Evolutionary conservation across 2,113 vertebrate genomes (phyloP).

Genomic region (Leuciscus idus): DNA sequence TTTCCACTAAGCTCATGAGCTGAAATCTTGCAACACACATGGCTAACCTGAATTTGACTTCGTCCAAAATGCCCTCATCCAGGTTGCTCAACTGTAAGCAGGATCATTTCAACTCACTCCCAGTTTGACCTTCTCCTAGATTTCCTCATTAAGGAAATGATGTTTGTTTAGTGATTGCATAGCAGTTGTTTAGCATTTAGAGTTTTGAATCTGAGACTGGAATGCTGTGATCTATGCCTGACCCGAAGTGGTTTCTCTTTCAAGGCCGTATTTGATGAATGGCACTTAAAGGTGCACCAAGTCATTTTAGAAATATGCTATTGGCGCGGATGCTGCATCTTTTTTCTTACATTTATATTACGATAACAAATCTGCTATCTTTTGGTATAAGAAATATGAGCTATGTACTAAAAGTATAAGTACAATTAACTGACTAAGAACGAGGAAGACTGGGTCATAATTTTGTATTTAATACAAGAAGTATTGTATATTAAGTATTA

Average conservation of each 20-base stretch:
- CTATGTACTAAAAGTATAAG: background rate
- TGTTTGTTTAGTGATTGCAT: constrained; percentile 63
- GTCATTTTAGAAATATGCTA: background rate
- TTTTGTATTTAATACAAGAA: background rate
- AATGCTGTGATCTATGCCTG: background rate
- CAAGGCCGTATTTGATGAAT: background rate
- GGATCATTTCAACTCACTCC: constrained; percentile 53
- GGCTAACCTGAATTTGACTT: constrained; percentile 49
- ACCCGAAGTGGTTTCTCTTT: background rate
- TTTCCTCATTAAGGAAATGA: constrained; percentile 57
- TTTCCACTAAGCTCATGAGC: background rate
- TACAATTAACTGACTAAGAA: background rate
- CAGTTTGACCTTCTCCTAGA: constrained; percentile 42
- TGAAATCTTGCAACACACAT: constrained; percentile 37
- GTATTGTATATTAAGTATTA: too few species aligned
- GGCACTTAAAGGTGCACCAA: background rate
- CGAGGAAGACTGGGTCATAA: background rate
- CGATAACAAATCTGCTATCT: background rate
- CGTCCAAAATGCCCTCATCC: constrained; percentile 15
- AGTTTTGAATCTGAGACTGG: background rate
- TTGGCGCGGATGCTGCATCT: background rate
- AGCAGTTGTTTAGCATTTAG: constrained; percentile 43
- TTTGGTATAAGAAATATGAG: background rate
- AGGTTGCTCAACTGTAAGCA: constrained; percentile 44
- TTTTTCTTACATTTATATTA: background rate